Conservation (phyloP, 1,140 invertebrate genomes). For the Eurosta solidaginis region DNA sequence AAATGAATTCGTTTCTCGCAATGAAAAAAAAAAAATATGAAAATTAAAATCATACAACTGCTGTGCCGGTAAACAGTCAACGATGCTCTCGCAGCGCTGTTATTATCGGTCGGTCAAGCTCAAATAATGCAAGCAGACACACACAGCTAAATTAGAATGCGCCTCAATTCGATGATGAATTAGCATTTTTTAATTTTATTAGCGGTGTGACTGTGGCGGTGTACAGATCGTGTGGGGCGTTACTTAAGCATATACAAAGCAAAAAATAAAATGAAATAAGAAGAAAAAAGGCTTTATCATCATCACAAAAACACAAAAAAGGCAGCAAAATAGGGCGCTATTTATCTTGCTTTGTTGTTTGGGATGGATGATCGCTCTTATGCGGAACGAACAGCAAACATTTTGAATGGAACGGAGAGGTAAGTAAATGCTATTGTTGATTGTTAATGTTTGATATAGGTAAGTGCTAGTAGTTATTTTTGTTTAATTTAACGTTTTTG, state of each 20-base stretch:
- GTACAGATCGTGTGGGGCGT: neutral
- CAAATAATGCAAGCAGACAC: neutral
- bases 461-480: neutral
- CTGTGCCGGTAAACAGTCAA: neutral
- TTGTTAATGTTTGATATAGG: neutral
- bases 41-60: neutral
- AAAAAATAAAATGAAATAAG: neutral
- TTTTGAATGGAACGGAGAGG: neutral
- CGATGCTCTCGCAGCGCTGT: neutral
- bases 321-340: neutral
- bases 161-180: neutral
- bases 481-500: neutral
- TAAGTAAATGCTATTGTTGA: neutral
- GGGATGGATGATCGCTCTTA: neutral
- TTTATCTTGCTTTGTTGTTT: conserved; percentile 20
- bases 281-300: too few relatives aligned
- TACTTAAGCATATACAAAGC: neutral
- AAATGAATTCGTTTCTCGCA: neutral
- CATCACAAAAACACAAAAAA: neutral
- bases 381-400: neutral
- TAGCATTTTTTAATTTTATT: conserved; percentile 19
- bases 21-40: neutral
- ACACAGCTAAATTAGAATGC: neutral
- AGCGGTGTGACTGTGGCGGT: neutral
- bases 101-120: too few relatives aligned